phyloP scores from a whole-genome alignment of 2,113 vertebrate genomes.

The Phocoena phocoena region DNA sequence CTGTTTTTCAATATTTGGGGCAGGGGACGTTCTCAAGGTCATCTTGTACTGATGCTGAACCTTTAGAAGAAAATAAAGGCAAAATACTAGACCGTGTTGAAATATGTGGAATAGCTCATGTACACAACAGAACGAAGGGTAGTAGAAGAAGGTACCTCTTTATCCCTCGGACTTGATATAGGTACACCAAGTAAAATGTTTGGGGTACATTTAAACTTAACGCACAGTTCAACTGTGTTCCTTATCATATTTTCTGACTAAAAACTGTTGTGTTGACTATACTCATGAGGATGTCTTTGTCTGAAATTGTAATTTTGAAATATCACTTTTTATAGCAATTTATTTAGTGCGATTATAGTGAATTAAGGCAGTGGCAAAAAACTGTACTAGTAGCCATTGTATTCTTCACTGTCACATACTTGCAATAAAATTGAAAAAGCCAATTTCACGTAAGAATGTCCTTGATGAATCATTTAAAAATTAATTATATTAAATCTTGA shows the following conservation, averaged over 20 bases:
- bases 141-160: background rate
- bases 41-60: background rate
- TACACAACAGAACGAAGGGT: background rate
- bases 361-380: background rate
- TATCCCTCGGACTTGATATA: background rate
- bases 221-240: background rate
- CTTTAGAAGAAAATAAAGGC: background rate
- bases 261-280: background rate
- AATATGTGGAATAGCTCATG: background rate
- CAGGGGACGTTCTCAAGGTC: background rate
- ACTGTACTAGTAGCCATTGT: background rate
- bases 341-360: background rate
- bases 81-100: background rate
- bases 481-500: background rate
- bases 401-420: background rate
- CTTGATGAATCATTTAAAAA: background rate
- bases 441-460: background rate
- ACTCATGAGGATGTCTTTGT: background rate
- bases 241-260: background rate
- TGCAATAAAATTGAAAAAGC: background rate
- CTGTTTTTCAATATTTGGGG: background rate
- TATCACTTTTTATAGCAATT: background rate
- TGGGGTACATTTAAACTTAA: background rate
- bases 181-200: background rate
- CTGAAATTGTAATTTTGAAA: background rate